Conservation (phyloP, 1,140 invertebrate genomes). For the Epicauta chinensis region DNA sequence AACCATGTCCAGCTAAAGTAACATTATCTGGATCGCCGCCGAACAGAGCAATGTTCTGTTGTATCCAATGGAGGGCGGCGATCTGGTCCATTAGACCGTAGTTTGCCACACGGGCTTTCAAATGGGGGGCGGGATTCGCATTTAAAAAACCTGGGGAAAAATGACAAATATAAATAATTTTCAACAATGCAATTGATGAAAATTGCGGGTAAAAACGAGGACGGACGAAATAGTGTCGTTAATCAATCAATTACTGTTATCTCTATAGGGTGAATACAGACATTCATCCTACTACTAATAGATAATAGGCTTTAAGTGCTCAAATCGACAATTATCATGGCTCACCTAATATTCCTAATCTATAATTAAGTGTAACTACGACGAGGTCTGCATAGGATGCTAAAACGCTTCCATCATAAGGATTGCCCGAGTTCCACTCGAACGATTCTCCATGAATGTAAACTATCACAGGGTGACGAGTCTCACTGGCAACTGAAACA, state of each 20-base stretch:
- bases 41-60: slow-evolving; percentile 85
- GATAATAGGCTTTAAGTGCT: no score
- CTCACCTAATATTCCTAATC: slow-evolving; percentile 89
- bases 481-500: slow-evolving; percentile 48
- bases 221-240: no score
- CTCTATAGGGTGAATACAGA: no score
- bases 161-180: background rate
- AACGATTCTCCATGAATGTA: slow-evolving; percentile 94
- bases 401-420: slow-evolving; percentile 89
- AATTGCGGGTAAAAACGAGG: no score
- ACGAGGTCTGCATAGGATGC: slow-evolving; percentile 87
- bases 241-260: no score
- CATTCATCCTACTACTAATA: no score
- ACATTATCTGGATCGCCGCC: slow-evolving; percentile 84
- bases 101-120: slow-evolving; percentile 79
- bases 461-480: slow-evolving; percentile 78
- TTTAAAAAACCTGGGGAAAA: slow-evolving; percentile 70
- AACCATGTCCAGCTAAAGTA: slow-evolving; percentile 87
- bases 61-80: slow-evolving; percentile 84
- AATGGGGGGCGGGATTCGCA: slow-evolving; percentile 71
- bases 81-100: slow-evolving; percentile 93
- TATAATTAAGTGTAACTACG: slow-evolving; percentile 94
- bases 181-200: background rate
- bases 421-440: slow-evolving; percentile 91
- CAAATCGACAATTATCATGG: background rate